Conservation (phyloP, 1,140 invertebrate genomes). For the Drosophila busckii region DNA sequence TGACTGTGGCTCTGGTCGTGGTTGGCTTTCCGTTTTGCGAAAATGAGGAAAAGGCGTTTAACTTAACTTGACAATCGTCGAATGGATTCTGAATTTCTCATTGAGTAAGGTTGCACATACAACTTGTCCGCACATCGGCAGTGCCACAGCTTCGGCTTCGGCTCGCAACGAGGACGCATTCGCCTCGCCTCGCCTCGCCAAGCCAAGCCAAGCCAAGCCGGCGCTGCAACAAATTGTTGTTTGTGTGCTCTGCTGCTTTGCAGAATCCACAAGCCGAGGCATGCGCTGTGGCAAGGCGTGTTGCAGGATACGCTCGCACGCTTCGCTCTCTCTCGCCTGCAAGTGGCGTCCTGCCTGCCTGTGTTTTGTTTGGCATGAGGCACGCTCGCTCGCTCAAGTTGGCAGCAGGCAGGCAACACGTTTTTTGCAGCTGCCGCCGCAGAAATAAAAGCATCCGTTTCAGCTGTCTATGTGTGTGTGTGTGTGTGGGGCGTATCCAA, state of each 20-base stretch:
- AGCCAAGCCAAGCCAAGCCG: no score
- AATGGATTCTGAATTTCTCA: slow-evolving; percentile 76
- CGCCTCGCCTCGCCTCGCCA: no score
- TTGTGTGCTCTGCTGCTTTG: no score
- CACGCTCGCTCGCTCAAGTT: no score
- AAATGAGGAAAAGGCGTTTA: slow-evolving; percentile 69
- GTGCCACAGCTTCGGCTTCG: slow-evolving; percentile 24
- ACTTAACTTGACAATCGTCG: slow-evolving; percentile 73
- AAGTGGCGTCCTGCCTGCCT: slow-evolving; percentile 15
- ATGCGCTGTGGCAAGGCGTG: slow-evolving; percentile 48
- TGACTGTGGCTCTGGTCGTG: background rate
- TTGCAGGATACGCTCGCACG: slow-evolving; percentile 10
- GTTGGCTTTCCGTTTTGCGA: slow-evolving; percentile 34
- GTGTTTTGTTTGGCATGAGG: no score
- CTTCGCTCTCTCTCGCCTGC: slow-evolving; percentile 43
- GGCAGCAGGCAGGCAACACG: slow-evolving; percentile 4
- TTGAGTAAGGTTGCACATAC: slow-evolving; percentile 65
- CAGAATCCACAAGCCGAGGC: slow-evolving; percentile 65
- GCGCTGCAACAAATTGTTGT: no score
- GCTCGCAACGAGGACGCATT: slow-evolving; percentile 18
- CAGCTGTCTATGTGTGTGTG: no score
- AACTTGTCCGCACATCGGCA: slow-evolving; percentile 19
- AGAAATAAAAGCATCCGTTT: no score
- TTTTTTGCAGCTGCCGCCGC: background rate
- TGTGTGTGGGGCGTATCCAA: slow-evolving; percentile 27